phyloP scores from a whole-genome alignment of 2,888 invertebrate species.

The Caenorhabditis sulstoni region DNA sequence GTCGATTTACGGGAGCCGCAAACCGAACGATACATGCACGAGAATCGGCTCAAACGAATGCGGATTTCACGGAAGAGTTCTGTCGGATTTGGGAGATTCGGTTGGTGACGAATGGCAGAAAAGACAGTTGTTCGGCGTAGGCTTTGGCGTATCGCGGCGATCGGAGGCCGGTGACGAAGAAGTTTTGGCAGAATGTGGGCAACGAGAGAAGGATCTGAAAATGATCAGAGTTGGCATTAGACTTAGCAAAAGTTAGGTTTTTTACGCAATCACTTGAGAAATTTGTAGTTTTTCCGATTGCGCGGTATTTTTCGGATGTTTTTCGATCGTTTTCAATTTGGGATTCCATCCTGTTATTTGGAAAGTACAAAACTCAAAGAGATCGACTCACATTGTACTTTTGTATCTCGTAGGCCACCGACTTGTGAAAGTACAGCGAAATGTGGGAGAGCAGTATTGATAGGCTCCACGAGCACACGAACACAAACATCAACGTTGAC shows the following conservation, averaged over 20 bases:
- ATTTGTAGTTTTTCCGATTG: too few species aligned
- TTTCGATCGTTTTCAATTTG: too few species aligned
- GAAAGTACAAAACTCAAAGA: neutral
- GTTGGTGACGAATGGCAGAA: constrained; percentile 33
- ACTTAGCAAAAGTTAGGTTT: too few species aligned
- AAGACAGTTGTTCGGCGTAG: constrained; percentile 50
- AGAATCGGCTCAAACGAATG: constrained; percentile 50
- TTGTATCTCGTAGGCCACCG: constrained; percentile 54
- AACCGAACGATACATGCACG: too few species aligned
- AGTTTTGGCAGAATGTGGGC: constrained; percentile 63
- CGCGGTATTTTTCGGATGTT: too few species aligned
- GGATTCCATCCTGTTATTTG: neutral
- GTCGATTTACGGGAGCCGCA: too few species aligned
- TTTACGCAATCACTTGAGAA: too few species aligned
- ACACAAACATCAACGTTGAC: constrained; percentile 55
- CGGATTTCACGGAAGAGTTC: constrained; percentile 53
- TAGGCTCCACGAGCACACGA: constrained; percentile 56
- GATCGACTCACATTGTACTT: constrained; percentile 56
- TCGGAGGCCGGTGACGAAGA: constrained; percentile 52
- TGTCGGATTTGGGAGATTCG: constrained; percentile 17
- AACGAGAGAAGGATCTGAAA: constrained; percentile 58
- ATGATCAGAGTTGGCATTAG: too few species aligned
- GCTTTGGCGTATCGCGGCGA: constrained; percentile 56
- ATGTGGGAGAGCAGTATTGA: constrained; percentile 55
- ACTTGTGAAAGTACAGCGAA: constrained; percentile 49